Evolutionary conservation across 1,140 invertebrate species (phyloP).

Genomic region (Psilanteris sp.): DNA sequence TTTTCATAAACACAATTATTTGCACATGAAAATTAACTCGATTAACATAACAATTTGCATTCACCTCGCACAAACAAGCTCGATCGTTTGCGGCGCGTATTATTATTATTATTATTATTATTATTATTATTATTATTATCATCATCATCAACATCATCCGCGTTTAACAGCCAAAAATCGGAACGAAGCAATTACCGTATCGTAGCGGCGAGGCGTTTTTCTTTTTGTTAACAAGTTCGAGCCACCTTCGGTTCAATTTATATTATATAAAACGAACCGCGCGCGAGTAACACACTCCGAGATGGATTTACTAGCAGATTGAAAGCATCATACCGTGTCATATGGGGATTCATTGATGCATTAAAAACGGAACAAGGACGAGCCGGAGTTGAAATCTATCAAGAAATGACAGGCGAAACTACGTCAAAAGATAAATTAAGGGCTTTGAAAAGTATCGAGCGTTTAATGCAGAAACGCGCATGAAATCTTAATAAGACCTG

Average conservation of each 20-base stretch:
- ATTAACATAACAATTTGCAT: constrained; percentile 37
- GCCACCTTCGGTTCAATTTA: constrained; percentile 28
- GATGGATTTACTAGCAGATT: constrained; percentile 18
- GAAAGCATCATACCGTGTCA: constrained; percentile 52
- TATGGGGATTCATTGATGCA: constrained; percentile 58
- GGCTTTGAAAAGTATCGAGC: no score
- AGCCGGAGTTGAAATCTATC: constrained; percentile 42
- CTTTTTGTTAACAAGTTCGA: neutral
- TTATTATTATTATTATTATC: no score
- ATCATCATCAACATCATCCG: no score
- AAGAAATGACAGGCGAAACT: constrained; percentile 43
- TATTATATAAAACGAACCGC: constrained; percentile 37
- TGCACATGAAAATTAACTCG: constrained; percentile 18
- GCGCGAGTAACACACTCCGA: constrained; percentile 9
- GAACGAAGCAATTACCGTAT: no score
- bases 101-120: no score
- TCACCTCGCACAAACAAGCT: neutral
- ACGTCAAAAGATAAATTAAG: constrained; percentile 52
- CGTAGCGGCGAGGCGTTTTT: neutral
- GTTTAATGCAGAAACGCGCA: constrained; percentile 24
- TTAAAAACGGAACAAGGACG: constrained; percentile 61
- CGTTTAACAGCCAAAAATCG: no score
- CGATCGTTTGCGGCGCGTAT: no score
- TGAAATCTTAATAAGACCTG: constrained; percentile 10
- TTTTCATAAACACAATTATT: no score